Base-by-base conservation (phyloP, 2,888 invertebrate species). In the Lithosia quadra region DNA sequence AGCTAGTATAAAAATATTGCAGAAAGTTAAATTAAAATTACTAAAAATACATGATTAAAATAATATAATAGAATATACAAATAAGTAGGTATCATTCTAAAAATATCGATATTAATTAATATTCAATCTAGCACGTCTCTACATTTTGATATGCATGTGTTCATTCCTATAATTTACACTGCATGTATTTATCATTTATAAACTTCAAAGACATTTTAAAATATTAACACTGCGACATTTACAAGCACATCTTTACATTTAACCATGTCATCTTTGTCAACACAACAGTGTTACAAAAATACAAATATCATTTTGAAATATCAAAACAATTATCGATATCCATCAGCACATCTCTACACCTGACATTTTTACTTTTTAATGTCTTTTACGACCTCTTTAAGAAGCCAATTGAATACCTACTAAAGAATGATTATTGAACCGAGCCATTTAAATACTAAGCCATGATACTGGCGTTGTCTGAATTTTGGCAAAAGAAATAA, bases 331-430 rank as follows among this genome's bases (percentile, higher is more conserved):
- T 65, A 66, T 70, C 70, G 57, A 66, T 58, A 59, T 13, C 21
- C 22, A 69, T 74, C 63, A 33, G 22, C 74, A 55, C 85, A 77
- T 83, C 85, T 64, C 80, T 83, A 76, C 0, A 13, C 22, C 74
- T 81, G 81, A 80, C 77, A 74, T 82, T 81, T 81, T 81, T 78
- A 85, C 76, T 80, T 85, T n/a, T 84, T 83, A 81, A 85, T 82
- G 81, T 73, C 80, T 65, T 78, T 81, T 78, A 81, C 78, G 78
- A 78, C 75, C 73, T 73, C 68, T 73, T 75, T 68, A 78, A 75
- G 72, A 68, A 53, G 68, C 75, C 75, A 74, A 80, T 80, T 78
- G 80, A 70, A 84, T 83, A 69, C 81, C 78, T 66, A 21, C 36
- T 64, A 11, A 74, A 71, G 77, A 73, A 76, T 70, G 72, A 65